Conservation (phyloP, 2,888 invertebrate species). For the Microchrysa polita region DNA sequence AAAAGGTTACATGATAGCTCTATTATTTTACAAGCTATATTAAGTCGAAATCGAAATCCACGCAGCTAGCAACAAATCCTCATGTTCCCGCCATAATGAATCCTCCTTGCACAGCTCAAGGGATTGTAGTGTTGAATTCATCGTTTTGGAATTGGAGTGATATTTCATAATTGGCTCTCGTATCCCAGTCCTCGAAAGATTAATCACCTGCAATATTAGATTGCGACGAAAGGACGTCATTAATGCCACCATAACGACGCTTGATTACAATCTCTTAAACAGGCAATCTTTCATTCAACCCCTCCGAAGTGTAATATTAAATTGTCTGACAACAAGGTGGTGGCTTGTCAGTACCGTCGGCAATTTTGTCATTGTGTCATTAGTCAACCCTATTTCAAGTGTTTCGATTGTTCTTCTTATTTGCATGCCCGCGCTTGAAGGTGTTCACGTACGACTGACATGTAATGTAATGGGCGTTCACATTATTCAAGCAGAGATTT, state of each 20-base stretch:
- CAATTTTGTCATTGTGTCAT: not conserved
- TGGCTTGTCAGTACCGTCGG: not conserved
- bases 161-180: not conserved
- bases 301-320: not conserved
- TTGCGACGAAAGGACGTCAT: not conserved
- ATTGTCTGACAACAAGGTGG: conserved; percentile 11
- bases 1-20: no score
- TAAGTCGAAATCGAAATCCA: no score
- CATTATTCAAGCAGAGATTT: not conserved
- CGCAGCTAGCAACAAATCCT: no score
- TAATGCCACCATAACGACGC: not conserved
- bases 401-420: not conserved
- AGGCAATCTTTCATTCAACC: not conserved
- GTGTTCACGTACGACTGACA: not conserved
- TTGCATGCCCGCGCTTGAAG: not conserved
- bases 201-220: not conserved
- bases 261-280: not conserved
- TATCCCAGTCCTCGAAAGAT: not conserved
- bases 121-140: no score
- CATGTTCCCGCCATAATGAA: no score
- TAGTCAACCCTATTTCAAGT: not conserved
- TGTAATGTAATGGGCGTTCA: not conserved
- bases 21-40: no score
- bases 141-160: not conserved
- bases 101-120: no score